Percentiles rank a stretch among this genome's conserved stretches.
These are phyloP conservation scores for Euborellia annulipes DNA, from an alignment of 1,140 invertebrate species.

Conservation along the genomic window DNA sequence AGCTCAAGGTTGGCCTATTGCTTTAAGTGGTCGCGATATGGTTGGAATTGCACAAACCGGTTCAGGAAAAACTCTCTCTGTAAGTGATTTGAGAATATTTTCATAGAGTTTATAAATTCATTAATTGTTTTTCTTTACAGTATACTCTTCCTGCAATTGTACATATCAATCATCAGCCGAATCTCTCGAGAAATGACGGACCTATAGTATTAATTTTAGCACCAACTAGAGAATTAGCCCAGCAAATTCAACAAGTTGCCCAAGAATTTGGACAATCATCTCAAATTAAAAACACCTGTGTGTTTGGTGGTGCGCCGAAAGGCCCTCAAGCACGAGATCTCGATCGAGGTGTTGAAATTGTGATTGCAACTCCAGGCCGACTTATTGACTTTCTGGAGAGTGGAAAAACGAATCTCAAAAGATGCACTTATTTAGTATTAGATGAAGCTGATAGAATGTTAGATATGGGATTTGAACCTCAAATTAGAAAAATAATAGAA, in stretches of 20 bases:
- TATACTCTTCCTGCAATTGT: conserved; percentile 46
- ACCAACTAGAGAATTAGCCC: conserved; percentile 72
- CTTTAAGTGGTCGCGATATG: conserved; percentile 61
- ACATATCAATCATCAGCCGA: conserved; percentile 59
- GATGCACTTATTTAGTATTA: conserved; percentile 80
- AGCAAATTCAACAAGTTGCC: conserved; percentile 77
- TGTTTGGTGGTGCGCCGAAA: conserved; percentile 82
- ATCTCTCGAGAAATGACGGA: conserved; percentile 47
- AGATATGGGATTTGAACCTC: conserved; percentile 94
- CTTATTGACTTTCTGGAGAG: conserved; percentile 79
- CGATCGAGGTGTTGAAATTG: conserved; percentile 62
- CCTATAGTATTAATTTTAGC: conserved; percentile 60
- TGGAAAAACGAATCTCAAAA: conserved; percentile 67
- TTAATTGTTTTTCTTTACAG: conserved; percentile 15
- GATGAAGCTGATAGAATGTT: conserved; percentile 94
- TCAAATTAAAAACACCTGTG: conserved; percentile 63
- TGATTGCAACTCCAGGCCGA: conserved; percentile 78
- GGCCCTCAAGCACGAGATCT: conserved; percentile 63
- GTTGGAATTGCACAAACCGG: conserved; percentile 71
- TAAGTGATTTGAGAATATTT: conserved; percentile 17
- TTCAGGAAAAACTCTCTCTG: conserved; percentile 41
- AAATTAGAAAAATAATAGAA: conserved; percentile 85
- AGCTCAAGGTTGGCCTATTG: conserved; percentile 67
- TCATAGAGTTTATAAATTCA: background rate
- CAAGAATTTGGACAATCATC: conserved; percentile 63